phyloP scores from a whole-genome alignment of 2,888 invertebrate genomes.

The Agonopterix alstromeriana region DNA sequence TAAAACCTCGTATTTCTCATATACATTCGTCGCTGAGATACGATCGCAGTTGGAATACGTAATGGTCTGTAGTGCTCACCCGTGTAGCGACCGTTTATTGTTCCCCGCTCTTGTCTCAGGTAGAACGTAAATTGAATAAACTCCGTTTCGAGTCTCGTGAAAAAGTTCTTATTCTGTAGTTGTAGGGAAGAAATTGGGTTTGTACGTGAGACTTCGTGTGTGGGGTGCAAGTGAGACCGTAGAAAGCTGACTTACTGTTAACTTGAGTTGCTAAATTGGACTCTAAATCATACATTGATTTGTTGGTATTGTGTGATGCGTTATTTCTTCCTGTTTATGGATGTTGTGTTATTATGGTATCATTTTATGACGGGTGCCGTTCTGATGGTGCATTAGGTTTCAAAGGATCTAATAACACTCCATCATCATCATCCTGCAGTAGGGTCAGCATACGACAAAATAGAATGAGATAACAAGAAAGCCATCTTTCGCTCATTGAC shows the following conservation, averaged over 20 bases:
- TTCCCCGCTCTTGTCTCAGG: slow-evolving; percentile 27
- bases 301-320: slow-evolving; percentile 19
- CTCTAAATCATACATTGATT: slow-evolving; percentile 40
- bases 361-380: not conserved
- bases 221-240: slow-evolving; percentile 10
- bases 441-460: too few relatives aligned
- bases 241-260: slow-evolving; percentile 23
- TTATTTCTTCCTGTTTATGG: not conserved
- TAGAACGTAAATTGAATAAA: slow-evolving; percentile 55
- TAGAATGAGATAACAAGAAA: too few relatives aligned
- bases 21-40: slow-evolving; percentile 28
- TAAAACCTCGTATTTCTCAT: not conserved
- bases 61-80: slow-evolving; percentile 68
- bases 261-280: slow-evolving; percentile 38
- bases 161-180: too few relatives aligned
- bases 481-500: too few relatives aligned
- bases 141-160: too few relatives aligned
- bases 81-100: slow-evolving; percentile 60
- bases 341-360: not conserved
- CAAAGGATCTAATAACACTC: too few relatives aligned
- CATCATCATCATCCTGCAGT: too few relatives aligned
- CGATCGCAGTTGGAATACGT: slow-evolving; percentile 64
- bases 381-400: not conserved
- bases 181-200: too few relatives aligned
- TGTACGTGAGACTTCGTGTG: slow-evolving; percentile 10